Evolutionary conservation across 2,113 vertebrate species (phyloP).

Genomic region (Thalassoma bifasciatum): DNA sequence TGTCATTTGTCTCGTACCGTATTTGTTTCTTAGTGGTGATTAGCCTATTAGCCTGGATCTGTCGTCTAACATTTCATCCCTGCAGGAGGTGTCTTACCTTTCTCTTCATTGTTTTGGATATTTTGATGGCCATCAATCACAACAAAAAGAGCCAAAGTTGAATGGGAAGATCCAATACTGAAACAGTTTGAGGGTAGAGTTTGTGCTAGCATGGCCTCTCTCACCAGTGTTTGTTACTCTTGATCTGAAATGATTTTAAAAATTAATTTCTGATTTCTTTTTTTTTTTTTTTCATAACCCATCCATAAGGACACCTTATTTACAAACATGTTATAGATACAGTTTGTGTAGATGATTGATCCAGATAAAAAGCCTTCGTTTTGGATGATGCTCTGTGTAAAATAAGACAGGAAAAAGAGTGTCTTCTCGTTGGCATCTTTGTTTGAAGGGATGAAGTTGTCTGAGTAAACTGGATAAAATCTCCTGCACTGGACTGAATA

Average conservation of each 20-base stretch:
- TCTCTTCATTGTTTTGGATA: constrained; percentile 19
- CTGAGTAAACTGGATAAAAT: constrained; percentile 10
- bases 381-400: neutral
- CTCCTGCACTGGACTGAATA: constrained; percentile 22
- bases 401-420: neutral
- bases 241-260: neutral
- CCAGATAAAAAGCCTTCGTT: neutral
- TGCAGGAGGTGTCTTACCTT: neutral
- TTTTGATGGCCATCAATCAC: neutral
- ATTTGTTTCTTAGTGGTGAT: constrained; percentile 53
- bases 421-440: constrained; percentile 8
- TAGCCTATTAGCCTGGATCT: constrained; percentile 36
- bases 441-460: constrained; percentile 5
- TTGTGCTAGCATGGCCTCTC: neutral
- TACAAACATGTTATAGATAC: neutral
- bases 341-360: neutral
- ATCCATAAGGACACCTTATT: neutral
- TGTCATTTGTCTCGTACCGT: constrained; percentile 36
- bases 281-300: neutral
- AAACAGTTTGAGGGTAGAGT: neutral
- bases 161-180: constrained; percentile 2
- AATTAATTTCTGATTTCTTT: neutral
- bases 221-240: neutral
- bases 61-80: constrained; percentile 1
- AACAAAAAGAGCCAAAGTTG: neutral